Conservation (phyloP, 2,888 invertebrate genomes). For the Poecilobothrus nobilitatus region DNA sequence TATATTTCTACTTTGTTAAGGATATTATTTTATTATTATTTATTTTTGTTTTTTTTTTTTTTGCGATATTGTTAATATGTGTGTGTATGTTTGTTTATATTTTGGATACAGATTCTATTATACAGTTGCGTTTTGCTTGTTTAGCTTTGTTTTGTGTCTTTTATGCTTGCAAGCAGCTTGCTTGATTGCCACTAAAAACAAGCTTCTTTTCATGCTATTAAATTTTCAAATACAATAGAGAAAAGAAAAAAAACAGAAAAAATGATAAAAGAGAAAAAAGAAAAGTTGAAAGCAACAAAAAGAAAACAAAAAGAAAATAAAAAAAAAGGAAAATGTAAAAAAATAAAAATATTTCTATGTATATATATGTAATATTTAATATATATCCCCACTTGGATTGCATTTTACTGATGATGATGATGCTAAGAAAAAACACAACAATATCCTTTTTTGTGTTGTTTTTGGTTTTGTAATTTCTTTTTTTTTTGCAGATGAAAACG, state of each 20-base stretch:
- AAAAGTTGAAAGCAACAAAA: not conserved
- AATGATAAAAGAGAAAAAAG: too few species aligned
- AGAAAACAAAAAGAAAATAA: not conserved
- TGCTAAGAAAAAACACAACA: not conserved
- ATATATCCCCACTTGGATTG: conserved; percentile 3
- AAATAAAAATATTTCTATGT: not conserved
- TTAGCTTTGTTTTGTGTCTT: too few species aligned
- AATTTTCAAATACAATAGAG: not conserved
- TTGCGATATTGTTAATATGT: not conserved
- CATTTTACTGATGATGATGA: not conserved
- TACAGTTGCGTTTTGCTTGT: not conserved
- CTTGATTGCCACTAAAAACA: not conserved
- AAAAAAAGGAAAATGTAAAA: not conserved
- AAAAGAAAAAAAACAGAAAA: not conserved
- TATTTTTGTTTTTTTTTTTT: not conserved
- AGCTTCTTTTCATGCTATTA: not conserved
- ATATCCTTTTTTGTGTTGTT: not conserved
- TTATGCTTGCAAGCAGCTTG: too few species aligned
- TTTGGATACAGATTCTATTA: not conserved
- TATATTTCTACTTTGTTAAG: not conserved
- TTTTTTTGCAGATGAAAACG: not conserved
- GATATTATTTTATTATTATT: not conserved
- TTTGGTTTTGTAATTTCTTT: too few species aligned
- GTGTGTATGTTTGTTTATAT: not conserved
- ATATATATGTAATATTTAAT: too few species aligned